A percentile compares a stretch with the other conserved stretches of the same genome.
These are phyloP conservation scores for Epirrhoe alternata DNA, from an alignment of 2,888 invertebrate genomes.

Conservation along the genomic window DNA sequence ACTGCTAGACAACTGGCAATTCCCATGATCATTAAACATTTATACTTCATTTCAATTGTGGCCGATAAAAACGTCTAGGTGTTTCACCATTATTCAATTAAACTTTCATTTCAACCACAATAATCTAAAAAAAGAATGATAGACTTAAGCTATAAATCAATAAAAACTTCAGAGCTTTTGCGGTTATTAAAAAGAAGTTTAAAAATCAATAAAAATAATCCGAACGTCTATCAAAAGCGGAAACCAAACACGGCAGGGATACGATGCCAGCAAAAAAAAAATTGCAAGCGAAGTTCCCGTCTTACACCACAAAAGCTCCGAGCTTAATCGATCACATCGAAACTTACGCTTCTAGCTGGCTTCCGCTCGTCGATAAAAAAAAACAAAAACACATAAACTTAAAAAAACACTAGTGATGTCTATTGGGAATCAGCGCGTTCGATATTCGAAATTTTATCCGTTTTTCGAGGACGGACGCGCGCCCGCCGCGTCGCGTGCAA, in stretches of 20 bases:
- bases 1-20: constrained; percentile 22
- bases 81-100: constrained; percentile 3
- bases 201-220: constrained; percentile 38
- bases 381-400: constrained; percentile 46
- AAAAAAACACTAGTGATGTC: constrained; percentile 44
- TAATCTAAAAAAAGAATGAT: background rate
- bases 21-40: constrained; percentile 36
- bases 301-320: constrained; percentile 57
- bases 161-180: constrained; percentile 15
- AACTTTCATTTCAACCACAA: constrained; percentile 6
- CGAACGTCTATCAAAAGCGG: constrained; percentile 42
- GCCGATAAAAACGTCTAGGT: constrained; percentile 11
- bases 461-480: constrained; percentile 45
- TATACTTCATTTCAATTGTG: constrained; percentile 25
- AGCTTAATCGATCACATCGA: constrained; percentile 62
- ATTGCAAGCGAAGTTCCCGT: constrained; percentile 52
- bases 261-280: constrained; percentile 52
- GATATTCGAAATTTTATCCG: constrained; percentile 41
- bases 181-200: constrained; percentile 30
- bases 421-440: constrained; percentile 29
- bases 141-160: background rate
- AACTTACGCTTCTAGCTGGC: constrained; percentile 63
- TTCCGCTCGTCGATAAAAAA: constrained; percentile 51
- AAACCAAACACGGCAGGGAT: constrained; percentile 50
- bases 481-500: constrained; percentile 61